Percentiles rank a stretch among this genome's conserved stretches.
Evolutionary conservation across 2,888 invertebrate genomes (phyloP).

Genomic region (Hipparchia semele): DNA sequence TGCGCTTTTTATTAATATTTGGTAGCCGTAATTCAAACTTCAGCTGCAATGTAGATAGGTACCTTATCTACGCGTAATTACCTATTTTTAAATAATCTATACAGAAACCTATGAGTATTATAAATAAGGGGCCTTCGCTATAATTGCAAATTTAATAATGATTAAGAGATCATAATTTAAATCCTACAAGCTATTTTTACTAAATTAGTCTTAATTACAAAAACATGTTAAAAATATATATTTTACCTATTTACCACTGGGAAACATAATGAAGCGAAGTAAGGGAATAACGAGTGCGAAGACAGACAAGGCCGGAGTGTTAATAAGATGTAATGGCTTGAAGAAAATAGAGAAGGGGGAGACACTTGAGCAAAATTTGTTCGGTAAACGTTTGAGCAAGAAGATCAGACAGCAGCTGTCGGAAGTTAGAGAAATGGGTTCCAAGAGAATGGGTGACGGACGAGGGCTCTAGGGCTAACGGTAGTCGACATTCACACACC

Average conservation of each 20-base stretch:
- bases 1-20: neutral
- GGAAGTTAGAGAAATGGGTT: conserved; percentile 55
- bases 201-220: conserved; percentile 78
- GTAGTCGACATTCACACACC: conserved; percentile 70
- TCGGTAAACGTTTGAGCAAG: conserved; percentile 79
- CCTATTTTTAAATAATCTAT: conserved; percentile 55
- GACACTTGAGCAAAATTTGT: conserved; percentile 77
- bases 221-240: conserved; percentile 56
- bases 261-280: conserved; percentile 54
- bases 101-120: conserved; percentile 82
- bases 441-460: conserved; percentile 46
- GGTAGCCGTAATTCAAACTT: conserved; percentile 36
- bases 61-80: conserved; percentile 48
- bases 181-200: conserved; percentile 74
- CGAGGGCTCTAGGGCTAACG: conserved; percentile 54
- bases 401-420: conserved; percentile 71
- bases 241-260: conserved; percentile 68
- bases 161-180: conserved; percentile 83
- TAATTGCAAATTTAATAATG: conserved; percentile 80
- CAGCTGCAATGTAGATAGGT: conserved; percentile 51
- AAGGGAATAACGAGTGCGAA: conserved; percentile 56
- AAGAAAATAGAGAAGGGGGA: conserved; percentile 18
- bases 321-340: conserved; percentile 24
- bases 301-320: conserved; percentile 36
- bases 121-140: conserved; percentile 75